Evolutionary conservation across 1,140 invertebrate genomes (phyloP).

Genomic region (Drosophila jambulina): DNA sequence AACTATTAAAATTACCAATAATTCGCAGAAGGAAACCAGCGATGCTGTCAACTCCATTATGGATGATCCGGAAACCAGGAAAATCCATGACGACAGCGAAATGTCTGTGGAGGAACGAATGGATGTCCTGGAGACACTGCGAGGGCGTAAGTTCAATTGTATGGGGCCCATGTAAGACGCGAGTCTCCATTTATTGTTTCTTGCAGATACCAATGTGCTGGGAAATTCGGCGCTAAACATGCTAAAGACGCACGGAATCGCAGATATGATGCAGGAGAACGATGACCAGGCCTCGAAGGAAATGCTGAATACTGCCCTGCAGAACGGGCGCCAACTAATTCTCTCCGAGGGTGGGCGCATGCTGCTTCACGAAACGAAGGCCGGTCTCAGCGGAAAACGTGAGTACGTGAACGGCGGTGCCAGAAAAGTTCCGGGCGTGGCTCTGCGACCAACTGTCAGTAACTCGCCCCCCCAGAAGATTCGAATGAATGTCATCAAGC

Average conservation of each 20-base stretch:
- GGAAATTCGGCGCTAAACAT: slow-evolving; percentile 86
- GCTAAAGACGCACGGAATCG: slow-evolving; percentile 92
- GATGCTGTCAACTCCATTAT: slow-evolving; percentile 84
- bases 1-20: background rate
- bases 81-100: slow-evolving; percentile 39
- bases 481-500: slow-evolving; percentile 73
- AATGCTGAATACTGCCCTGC: slow-evolving; percentile 90
- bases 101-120: slow-evolving; percentile 75
- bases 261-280: slow-evolving; percentile 88
- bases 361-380: slow-evolving; percentile 87
- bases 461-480: slow-evolving; percentile 64
- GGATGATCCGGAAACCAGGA: slow-evolving; percentile 47
- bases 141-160: slow-evolving; percentile 53
- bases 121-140: slow-evolving; percentile 65
- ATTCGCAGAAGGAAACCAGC: slow-evolving; percentile 78
- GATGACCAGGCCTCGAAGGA: slow-evolving; percentile 88
- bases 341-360: slow-evolving; percentile 93
- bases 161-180: too few species aligned
- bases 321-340: slow-evolving; percentile 92
- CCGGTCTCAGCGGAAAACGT: slow-evolving; percentile 47
- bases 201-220: slow-evolving; percentile 60
- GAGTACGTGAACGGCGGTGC: slow-evolving; percentile 52
- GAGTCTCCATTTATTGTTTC: background rate
- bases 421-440: slow-evolving; percentile 25
- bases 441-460: slow-evolving; percentile 34